phyloP scores from a whole-genome alignment of 2,888 invertebrate genomes.

The Tromatobia lineatoria region DNA sequence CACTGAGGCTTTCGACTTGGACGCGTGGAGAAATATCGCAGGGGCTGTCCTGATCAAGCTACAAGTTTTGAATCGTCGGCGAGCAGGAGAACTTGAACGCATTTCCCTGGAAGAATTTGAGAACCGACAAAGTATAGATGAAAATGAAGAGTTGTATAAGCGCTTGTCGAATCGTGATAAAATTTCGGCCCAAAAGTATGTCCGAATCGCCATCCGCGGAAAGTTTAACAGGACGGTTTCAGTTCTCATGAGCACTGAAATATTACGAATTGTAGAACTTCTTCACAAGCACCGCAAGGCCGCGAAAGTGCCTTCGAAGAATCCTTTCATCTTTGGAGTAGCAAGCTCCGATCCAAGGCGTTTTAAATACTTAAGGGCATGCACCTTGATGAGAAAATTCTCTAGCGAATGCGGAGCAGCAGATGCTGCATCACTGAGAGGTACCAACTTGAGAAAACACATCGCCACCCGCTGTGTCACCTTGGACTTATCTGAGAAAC shows the following conservation, averaged over 20 bases:
- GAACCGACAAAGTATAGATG: constrained; percentile 25
- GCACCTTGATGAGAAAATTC: constrained; percentile 49
- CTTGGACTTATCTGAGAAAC: constrained; percentile 54
- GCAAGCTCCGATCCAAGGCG: constrained; percentile 17
- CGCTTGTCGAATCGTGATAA: constrained; percentile 39
- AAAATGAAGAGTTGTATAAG: constrained; percentile 38
- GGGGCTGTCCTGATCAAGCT: constrained; percentile 50
- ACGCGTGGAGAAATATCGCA: constrained; percentile 41
- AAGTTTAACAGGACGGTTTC: constrained; percentile 64
- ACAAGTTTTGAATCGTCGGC: constrained; percentile 64
- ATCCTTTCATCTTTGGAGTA: constrained; percentile 64
- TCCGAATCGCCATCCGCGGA: constrained; percentile 63
- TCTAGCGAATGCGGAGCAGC: constrained; percentile 53
- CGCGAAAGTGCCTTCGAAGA: constrained; percentile 46
- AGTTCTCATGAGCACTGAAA: constrained; percentile 41
- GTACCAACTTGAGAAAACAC: constrained; percentile 66
- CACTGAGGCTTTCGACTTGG: constrained; percentile 14
- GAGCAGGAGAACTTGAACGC: constrained; percentile 63
- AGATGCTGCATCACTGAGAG: constrained; percentile 59
- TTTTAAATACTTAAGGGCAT: constrained; percentile 41
- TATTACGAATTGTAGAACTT: constrained; percentile 39
- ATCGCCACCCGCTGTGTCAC: constrained; percentile 64
- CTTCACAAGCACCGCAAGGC: constrained; percentile 45
- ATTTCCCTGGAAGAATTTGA: constrained; percentile 51
- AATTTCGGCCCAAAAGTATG: constrained; percentile 54